These are phyloP conservation scores for Mionectes macconnelli DNA, from an alignment of 2,113 vertebrate genomes.

Conservation along the genomic window DNA sequence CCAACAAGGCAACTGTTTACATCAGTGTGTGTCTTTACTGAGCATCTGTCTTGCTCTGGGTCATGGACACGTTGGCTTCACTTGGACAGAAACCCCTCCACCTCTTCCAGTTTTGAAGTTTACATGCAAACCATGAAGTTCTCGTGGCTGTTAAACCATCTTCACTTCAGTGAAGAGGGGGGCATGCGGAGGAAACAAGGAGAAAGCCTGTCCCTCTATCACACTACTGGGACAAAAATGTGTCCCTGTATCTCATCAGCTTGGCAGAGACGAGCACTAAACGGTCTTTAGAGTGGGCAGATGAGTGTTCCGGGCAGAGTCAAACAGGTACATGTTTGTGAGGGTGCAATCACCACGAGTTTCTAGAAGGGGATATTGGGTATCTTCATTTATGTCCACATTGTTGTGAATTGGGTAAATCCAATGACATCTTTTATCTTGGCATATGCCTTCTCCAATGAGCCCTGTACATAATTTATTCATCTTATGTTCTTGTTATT, in stretches of 20 bases:
- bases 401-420: background rate
- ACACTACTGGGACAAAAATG: background rate
- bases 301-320: background rate
- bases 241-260: background rate
- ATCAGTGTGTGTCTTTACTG: fast-evolving
- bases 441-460: background rate
- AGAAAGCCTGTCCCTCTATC: fast-evolving
- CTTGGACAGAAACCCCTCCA: fast-evolving
- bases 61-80: background rate
- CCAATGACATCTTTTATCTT: background rate
- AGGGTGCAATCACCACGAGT: fast-evolving
- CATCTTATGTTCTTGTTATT: background rate
- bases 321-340: background rate
- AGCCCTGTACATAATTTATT: background rate
- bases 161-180: background rate
- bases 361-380: fast-evolving
- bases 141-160: fast-evolving
- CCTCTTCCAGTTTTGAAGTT: background rate
- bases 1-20: background rate
- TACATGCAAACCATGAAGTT: background rate
- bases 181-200: background rate
- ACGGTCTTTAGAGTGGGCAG: background rate
- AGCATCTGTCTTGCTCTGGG: background rate
- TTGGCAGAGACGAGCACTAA: background rate
- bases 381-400: background rate